Evolutionary conservation across 2,888 invertebrate genomes (phyloP).

Genomic region (Hedychridium roseum): DNA sequence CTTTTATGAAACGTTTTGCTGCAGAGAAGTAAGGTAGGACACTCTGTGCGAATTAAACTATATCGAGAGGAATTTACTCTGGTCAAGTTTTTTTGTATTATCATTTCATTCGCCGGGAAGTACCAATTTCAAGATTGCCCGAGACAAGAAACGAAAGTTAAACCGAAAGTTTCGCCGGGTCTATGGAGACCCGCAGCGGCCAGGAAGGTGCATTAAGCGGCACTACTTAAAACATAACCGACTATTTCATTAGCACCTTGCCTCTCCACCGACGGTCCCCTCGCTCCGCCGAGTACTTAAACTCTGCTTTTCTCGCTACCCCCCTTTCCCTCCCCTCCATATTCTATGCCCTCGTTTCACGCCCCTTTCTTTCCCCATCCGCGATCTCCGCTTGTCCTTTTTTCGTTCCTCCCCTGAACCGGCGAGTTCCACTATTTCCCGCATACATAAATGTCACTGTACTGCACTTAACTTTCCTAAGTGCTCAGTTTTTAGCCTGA

Average conservation of each 20-base stretch:
- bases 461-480: conserved; percentile 39
- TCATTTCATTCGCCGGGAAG: not conserved
- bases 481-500: conserved; percentile 32
- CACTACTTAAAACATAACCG: conserved; percentile 47
- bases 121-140: conserved; percentile 25
- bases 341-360: not conserved
- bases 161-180: conserved; percentile 33
- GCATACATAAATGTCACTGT: conserved; percentile 39
- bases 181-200: conserved; percentile 28
- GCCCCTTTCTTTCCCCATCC: conserved; percentile 9
- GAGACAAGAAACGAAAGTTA: conserved; percentile 25
- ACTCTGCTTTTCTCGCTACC: conserved; percentile 29
- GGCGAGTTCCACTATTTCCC: conserved; percentile 27
- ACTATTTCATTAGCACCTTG: conserved; percentile 49
- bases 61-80: conserved; percentile 10
- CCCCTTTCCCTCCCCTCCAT: not conserved
- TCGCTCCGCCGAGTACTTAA: conserved; percentile 33
- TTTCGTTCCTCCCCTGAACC: conserved; percentile 10
- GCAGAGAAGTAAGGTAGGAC: no score
- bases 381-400: conserved; percentile 7
- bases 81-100: not conserved
- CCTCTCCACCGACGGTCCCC: conserved; percentile 29
- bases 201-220: conserved; percentile 37
- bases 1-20: no score
- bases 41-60: no score